Conservation (phyloP, 2,797 vertebrate genomes). For the Danio albolineatus region DNA sequence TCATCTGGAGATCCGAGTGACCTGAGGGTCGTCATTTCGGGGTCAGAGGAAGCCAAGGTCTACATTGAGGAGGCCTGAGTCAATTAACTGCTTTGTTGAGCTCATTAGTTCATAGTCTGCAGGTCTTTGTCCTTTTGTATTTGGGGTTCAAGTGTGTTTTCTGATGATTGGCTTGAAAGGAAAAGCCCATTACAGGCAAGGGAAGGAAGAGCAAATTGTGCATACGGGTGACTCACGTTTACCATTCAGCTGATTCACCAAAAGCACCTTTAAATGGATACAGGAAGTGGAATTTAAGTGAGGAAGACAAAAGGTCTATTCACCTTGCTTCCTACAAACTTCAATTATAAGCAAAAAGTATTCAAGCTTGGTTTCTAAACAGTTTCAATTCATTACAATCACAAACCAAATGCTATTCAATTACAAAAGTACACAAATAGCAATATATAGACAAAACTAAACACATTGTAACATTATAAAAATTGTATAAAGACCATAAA, state of each 20-base stretch:
- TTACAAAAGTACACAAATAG: conserved; percentile 23
- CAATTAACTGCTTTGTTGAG: conserved; percentile 51
- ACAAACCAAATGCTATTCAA: neutral
- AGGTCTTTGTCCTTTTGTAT: conserved; percentile 42
- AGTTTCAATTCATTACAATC: neutral
- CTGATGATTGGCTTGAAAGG: conserved; percentile 47
- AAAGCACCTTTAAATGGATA: conserved; percentile 46
- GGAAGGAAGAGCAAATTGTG: conserved; percentile 13
- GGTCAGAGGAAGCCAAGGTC: conserved; percentile 40
- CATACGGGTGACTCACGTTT: conserved; percentile 13
- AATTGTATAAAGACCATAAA: too few relatives aligned
- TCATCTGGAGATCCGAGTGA: conserved; percentile 26
- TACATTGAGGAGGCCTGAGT: conserved; percentile 5
- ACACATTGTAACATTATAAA: too few relatives aligned
- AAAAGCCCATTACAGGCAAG: conserved; percentile 39
- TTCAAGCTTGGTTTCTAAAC: conserved; percentile 6
- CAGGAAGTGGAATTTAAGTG: conserved; percentile 41
- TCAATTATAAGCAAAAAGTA: conserved; percentile 5
- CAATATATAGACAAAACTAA: conserved; percentile 7
- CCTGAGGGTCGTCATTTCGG: conserved; percentile 21
- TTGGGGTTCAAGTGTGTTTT: conserved; percentile 54
- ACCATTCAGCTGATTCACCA: conserved; percentile 47
- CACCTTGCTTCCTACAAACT: conserved; percentile 23
- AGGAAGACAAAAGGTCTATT: conserved; percentile 37
- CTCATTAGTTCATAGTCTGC: conserved; percentile 49